These are phyloP conservation scores for Embiotoca jacksoni DNA, from an alignment of 2,113 vertebrate species.

Conservation along the genomic window DNA sequence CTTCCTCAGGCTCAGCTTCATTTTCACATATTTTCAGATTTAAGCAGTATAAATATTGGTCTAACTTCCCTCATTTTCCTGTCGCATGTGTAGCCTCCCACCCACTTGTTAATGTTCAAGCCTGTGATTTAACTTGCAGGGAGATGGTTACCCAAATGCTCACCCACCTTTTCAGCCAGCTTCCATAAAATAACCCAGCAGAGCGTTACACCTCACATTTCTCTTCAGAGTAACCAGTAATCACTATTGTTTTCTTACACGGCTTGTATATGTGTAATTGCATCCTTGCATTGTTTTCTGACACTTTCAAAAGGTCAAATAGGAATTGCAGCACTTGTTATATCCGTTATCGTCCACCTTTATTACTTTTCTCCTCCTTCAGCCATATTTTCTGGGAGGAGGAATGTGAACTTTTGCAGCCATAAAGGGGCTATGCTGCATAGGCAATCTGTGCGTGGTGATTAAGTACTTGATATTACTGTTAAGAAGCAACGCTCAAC, in stretches of 20 bases:
- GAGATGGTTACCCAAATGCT: constrained; percentile 39
- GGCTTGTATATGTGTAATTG: constrained; percentile 26
- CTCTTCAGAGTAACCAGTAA: background rate
- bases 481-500: no score
- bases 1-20: constrained; percentile 4
- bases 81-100: constrained; percentile 44
- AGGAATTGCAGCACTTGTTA: constrained; percentile 26
- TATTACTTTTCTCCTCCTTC: constrained; percentile 14
- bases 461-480: no score
- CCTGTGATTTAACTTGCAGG: constrained; percentile 54
- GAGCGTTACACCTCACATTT: constrained; percentile 4
- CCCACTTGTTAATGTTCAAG: constrained; percentile 43
- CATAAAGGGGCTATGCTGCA: no score
- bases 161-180: constrained; percentile 19
- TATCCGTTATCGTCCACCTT: constrained; percentile 4
- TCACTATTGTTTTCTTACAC: constrained; percentile 8
- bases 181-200: constrained; percentile 15
- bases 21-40: constrained; percentile 47
- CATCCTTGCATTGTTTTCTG: constrained; percentile 14
- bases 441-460: no score
- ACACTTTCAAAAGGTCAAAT: background rate
- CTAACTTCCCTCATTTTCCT: constrained; percentile 43
- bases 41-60: constrained; percentile 51
- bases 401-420: no score
- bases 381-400: background rate